Conservation (phyloP, 1,140 invertebrate genomes). For the Drosophila mauritiana region DNA sequence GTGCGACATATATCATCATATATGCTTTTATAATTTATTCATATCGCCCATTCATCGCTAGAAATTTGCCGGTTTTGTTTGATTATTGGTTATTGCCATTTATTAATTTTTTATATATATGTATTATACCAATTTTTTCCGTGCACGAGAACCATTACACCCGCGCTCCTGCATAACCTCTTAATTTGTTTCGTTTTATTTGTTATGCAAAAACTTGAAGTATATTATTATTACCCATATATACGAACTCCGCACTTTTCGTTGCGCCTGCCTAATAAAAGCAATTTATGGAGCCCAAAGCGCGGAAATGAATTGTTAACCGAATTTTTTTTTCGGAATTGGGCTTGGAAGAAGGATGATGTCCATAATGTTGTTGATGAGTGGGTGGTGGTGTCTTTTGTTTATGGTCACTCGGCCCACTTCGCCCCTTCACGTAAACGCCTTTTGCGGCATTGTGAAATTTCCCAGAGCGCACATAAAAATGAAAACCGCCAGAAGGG, state of each 20-base stretch:
- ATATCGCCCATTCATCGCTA: constrained; percentile 4
- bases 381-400: constrained; percentile 69
- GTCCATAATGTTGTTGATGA: constrained; percentile 55
- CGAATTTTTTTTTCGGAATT: constrained; percentile 50
- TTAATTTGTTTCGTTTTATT: constrained; percentile 77
- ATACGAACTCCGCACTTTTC: constrained; percentile 28
- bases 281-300: constrained; percentile 81
- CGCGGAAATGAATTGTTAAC: constrained; percentile 82
- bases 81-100: neutral
- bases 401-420: constrained; percentile 59
- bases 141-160: constrained; percentile 33
- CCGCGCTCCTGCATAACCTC: constrained; percentile 31
- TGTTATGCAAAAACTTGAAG: constrained; percentile 80
- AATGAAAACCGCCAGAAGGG: constrained; percentile 57
- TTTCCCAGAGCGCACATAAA: constrained; percentile 79
- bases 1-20: neutral
- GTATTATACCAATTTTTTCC: neutral
- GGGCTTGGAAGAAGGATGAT: constrained; percentile 3
- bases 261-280: constrained; percentile 74
- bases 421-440: constrained; percentile 36
- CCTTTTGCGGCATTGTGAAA: constrained; percentile 71
- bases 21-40: constrained; percentile 5
- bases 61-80: neutral
- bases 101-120: neutral
- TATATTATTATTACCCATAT: constrained; percentile 70